Evolutionary conservation across 1,140 invertebrate genomes (phyloP).

Genomic region (Cardiocondyla obscurior): DNA sequence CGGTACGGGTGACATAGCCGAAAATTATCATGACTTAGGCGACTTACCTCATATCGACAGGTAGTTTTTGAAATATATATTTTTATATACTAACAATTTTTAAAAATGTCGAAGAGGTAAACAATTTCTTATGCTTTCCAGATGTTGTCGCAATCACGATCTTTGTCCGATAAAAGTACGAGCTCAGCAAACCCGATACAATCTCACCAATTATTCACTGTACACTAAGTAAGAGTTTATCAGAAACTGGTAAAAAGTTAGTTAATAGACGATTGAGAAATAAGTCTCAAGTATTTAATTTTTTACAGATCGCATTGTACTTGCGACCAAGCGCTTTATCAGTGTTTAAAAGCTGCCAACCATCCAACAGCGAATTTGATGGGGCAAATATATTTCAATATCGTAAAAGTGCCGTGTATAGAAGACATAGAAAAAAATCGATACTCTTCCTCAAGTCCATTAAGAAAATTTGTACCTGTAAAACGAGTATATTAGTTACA

Average conservation of each 20-base stretch:
- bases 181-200: slow-evolving; percentile 89
- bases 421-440: slow-evolving; percentile 83
- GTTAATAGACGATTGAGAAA: background rate
- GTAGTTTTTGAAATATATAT: slow-evolving; percentile 9
- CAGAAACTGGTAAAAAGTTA: slow-evolving; percentile 14
- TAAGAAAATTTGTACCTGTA: slow-evolving; percentile 68
- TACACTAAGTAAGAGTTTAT: slow-evolving; percentile 90
- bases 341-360: slow-evolving; percentile 90
- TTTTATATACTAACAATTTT: background rate
- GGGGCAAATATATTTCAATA: slow-evolving; percentile 95
- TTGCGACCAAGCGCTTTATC: slow-evolving; percentile 92
- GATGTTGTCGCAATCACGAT: slow-evolving; percentile 93
- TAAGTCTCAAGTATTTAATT: background rate
- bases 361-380: slow-evolving; percentile 89
- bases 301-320: slow-evolving; percentile 89
- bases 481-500: slow-evolving; percentile 65
- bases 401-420: slow-evolving; percentile 91
- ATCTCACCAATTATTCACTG: slow-evolving; percentile 91
- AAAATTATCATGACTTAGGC: slow-evolving; percentile 92
- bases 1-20: slow-evolving; percentile 92
- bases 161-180: slow-evolving; percentile 90
- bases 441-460: slow-evolving; percentile 7
- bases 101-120: background rate
- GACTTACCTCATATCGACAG: slow-evolving; percentile 88
- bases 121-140: slow-evolving; percentile 67